Percentiles rank a stretch among this genome's conserved stretches.
Conservation (phyloP, 2,888 invertebrate genomes). For the Leptopilina drosophilae region DNA sequence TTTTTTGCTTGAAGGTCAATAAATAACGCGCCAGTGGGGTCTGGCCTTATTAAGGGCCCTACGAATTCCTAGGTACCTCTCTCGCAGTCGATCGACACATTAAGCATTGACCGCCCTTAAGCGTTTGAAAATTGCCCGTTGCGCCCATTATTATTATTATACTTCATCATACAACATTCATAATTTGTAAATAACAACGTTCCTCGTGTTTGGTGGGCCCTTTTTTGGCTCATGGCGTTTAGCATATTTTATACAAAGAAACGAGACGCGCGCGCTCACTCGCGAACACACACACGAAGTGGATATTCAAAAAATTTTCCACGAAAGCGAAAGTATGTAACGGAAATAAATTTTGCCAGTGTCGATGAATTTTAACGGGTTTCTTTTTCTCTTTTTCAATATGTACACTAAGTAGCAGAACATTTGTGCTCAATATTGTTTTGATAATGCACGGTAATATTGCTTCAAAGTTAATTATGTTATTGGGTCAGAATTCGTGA, state of each 20-base stretch:
- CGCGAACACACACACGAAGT: slow-evolving; percentile 6
- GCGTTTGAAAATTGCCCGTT: slow-evolving; percentile 59
- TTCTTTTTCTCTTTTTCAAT: too few species aligned
- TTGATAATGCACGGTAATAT: too few species aligned
- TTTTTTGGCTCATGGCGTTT: slow-evolving; percentile 65
- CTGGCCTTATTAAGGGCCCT: slow-evolving; percentile 51
- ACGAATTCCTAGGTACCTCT: slow-evolving; percentile 50
- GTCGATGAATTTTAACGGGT: not conserved
- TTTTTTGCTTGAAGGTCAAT: slow-evolving; percentile 58
- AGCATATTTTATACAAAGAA: slow-evolving; percentile 73
- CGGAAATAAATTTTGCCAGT: not conserved
- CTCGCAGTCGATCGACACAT: slow-evolving; percentile 55
- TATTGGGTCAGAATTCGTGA: too few species aligned
- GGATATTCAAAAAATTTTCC: slow-evolving; percentile 48
- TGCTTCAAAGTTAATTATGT: too few species aligned
- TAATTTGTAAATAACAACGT: slow-evolving; percentile 76
- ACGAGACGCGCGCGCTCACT: too few species aligned
- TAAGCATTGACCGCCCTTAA: slow-evolving; percentile 55
- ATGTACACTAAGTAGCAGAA: too few species aligned
- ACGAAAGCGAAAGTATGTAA: slow-evolving; percentile 39
- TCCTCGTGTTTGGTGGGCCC: slow-evolving; percentile 50
- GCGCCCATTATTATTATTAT: slow-evolving; percentile 66
- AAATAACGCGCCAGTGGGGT: slow-evolving; percentile 54
- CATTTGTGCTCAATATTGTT: too few species aligned
- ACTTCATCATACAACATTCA: slow-evolving; percentile 72